Evolutionary conservation across 2,113 vertebrate genomes (phyloP), one percentile per base, ranked within the genome.

Genomic region (Gavia stellata): DNA sequence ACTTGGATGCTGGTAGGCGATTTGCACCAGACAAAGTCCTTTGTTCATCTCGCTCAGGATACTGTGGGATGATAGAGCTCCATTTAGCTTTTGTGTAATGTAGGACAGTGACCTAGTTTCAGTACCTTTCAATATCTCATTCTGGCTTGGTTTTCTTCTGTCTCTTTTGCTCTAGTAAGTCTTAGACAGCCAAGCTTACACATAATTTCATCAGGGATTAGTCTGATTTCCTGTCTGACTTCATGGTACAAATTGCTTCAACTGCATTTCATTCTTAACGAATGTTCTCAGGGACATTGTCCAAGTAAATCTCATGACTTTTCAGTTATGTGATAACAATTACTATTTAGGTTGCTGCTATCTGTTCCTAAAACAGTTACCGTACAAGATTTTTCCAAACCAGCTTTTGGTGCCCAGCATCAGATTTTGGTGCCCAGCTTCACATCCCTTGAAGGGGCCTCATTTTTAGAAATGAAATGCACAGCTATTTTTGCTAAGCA

Each of bases 41-140:
- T 87, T 94, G 83, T 80, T 87, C 72, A 58, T 89, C 70, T 93
- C 3, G 0, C 63, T 82, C 23, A 62, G 52, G 52, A 56, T 79
- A 68, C 31, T 36, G 33, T 44, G 62, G 59, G 42, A 87, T 83
- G 92, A 85, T 33, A 65, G 62, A 90, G 78, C 84, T 96, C 89
- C 70, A 44, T 85, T 85, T 85, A 82, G 87, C 95, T 86, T 94
- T 86, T 91, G 81, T 74, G 74, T 18, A 94, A 96, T 94, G 89
- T 96, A 94, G 97, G 89, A 85, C 95, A 97, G 74, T 96, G 97
- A 97, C 96, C 96, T 90, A 94, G 47, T 95, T 97, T 96, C 71
- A 55, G 52, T 67, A 96, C 87, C 87, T 95, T 92, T 83, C 95
- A 88, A 29, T 85, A 86, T 96, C 89, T 96, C 71, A 14, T 90